Evolutionary conservation across 2,797 vertebrate species (phyloP).

Genomic region (Crax fasciolata): DNA sequence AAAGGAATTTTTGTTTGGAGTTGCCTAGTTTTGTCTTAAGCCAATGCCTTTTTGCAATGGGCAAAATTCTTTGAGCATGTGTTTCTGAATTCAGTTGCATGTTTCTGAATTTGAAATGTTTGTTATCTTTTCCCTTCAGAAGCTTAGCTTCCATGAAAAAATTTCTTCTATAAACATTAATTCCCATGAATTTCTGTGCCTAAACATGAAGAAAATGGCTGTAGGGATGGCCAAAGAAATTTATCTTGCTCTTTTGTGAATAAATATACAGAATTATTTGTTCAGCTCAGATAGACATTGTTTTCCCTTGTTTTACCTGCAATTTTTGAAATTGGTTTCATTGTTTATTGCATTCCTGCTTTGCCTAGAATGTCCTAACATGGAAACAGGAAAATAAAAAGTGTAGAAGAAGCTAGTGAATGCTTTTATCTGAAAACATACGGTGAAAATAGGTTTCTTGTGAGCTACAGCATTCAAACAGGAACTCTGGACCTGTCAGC

Average conservation of each 20-base stretch:
- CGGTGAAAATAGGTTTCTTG: background rate
- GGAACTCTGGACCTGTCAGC: background rate
- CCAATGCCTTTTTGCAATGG: background rate
- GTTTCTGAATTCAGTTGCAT: background rate
- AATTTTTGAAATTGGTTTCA: background rate
- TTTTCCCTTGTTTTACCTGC: background rate
- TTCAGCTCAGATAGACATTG: background rate
- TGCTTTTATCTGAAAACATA: background rate
- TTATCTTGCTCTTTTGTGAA: background rate
- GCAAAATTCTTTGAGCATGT: background rate
- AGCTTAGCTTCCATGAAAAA: background rate
- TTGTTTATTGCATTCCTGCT: background rate
- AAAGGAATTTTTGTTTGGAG: background rate
- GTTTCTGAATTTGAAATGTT: background rate
- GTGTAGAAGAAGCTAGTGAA: background rate
- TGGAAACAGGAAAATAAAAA: background rate
- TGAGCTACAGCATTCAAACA: background rate
- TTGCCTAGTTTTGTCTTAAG: background rate
- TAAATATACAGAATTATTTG: background rate
- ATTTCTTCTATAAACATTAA: background rate
- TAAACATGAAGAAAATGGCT: background rate
- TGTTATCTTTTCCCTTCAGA: background rate
- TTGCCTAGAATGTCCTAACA: background rate
- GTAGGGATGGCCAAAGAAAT: background rate
- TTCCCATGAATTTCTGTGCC: background rate